Base-by-base conservation (phyloP, 2,113 vertebrate genomes). In the Rhipidura dahli region DNA sequence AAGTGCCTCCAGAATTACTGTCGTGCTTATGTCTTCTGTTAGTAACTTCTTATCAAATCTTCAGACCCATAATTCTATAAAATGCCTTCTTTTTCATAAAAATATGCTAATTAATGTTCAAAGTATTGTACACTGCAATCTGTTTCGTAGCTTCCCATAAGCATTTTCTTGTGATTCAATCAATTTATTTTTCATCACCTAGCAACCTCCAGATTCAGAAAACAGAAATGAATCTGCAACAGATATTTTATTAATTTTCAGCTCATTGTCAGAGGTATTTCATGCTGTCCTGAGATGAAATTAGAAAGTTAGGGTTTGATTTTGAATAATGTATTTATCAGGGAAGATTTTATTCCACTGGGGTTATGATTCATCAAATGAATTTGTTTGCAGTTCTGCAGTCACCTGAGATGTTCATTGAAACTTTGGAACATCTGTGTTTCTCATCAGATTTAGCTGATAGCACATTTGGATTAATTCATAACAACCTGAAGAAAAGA, bases 221-320 rank as follows among this genome's bases (percentile, higher is more conserved):
- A 89, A 87, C 39, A 94, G 66, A 90, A 93, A 35, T 82, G 57
- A 66, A 83, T 85, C 81, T 84, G 60, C 49, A 83, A 84, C 30
- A 93, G 65, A 77, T 87, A 95, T 61, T 93, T 94, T 95, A 93
- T 94, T 92, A 94, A 91, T 96, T 94, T 87, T 77, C 59, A 87
- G 5, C 39, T 94, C 42, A 82, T 92, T 94, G 70, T 79, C 73
- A 69, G 42, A 93, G 50, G 47, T 11, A 56, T 71, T 85, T 94
- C 84, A 53, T 68, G 68, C 61, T 91, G 61, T 96, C 57, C 61
- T 87, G 50, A 80, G 24, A 54, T 91, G 73, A 94, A 87, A 94
- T 87, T 79, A 91, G 57, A 89, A 87, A 91, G 63, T 72, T 94
- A 73, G 63, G 35, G 47, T 85, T 94, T 94, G 69, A 79, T 78